These are phyloP conservation scores for Holothuria glaberrima DNA, from an alignment of 35 echinoderm and acorn worm species.

Conservation along the genomic window DNA sequence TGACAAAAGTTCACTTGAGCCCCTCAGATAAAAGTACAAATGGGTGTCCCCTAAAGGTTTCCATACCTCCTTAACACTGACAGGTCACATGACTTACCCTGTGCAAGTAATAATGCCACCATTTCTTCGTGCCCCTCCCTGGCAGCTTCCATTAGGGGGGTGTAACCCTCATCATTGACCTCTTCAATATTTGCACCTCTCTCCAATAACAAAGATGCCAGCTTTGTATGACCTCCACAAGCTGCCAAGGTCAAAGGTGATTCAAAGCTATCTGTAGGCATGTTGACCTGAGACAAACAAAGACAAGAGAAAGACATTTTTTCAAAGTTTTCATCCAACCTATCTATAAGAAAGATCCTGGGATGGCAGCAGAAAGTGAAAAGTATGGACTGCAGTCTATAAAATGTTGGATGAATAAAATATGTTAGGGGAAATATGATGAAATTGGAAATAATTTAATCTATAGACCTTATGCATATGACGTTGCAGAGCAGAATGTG, in stretches of 20 bases:
- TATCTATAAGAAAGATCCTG: no score
- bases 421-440: neutral
- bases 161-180: constrained; percentile 99
- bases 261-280: constrained; percentile 99
- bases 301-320: neutral
- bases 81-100: constrained; percentile 59
- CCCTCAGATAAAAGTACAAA: no score
- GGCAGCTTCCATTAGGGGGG: constrained; percentile 99
- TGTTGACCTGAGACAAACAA: constrained; percentile 83
- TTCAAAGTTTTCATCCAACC: neutral
- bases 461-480: neutral
- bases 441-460: neutral
- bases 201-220: constrained; percentile 86
- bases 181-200: constrained; percentile 98
- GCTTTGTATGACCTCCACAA: constrained; percentile 94
- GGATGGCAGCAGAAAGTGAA: neutral
- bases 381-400: neutral
- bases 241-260: constrained; percentile 94
- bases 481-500: no score
- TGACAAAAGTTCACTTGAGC: no score
- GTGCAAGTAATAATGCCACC: constrained; percentile 90
- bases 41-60: no score
- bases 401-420: neutral
- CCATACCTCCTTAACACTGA: no score
- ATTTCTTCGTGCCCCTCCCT: constrained; percentile 98